Evolutionary conservation across 35 echinoderm and acorn worm species (phyloP), one percentile per base, ranked within the genome.

Genomic region (Ophiothrix spiculata): DNA sequence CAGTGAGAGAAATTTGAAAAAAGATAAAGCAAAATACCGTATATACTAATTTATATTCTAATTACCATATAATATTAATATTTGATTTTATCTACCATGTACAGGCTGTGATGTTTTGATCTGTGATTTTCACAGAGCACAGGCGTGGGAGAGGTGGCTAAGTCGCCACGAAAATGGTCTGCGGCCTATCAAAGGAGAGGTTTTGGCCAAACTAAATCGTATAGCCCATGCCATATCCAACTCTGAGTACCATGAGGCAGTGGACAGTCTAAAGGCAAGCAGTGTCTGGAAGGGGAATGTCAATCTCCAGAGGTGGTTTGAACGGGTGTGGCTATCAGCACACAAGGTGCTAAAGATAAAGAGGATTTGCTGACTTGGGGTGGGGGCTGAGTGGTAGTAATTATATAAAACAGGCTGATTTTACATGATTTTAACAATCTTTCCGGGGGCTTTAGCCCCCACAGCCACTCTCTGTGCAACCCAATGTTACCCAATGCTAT

Each of bases 81-180:
- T 8, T 13, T 21, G 23, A n/a, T 69, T n/a, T 31, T 69, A 13
- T 69, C 32, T 69, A 69, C 32, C 32, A 69, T 0, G 31, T 36
- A 31, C 28, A 77, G 75, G 75, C 31, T 77, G 75, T 33, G 32
- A 12, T 23, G 75, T 77, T 16, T 32, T 77, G 15, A 16, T 77
- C 25, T 77, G 75, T 77, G 75, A 31, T 36, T 77, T 77, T 33
- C 75, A 77, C 32, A 21, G 75, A 17, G 75, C 31, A 77, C 31
- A 77, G 28, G 75, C 75, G 14, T 77, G 75, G 75, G 75, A 36
- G 32, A 77, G 75, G 75, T 77, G 75, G 75, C 36, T 77, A 36
- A 33, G 15, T 33, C 14, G 31, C 14, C 25, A 77, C 16, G 4
- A 77, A 33, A 31, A 77, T 33, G 21, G 32, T 23, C 31, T 77